phyloP scores from a whole-genome alignment of 1,140 invertebrate genomes.

The Papilio helenus region DNA sequence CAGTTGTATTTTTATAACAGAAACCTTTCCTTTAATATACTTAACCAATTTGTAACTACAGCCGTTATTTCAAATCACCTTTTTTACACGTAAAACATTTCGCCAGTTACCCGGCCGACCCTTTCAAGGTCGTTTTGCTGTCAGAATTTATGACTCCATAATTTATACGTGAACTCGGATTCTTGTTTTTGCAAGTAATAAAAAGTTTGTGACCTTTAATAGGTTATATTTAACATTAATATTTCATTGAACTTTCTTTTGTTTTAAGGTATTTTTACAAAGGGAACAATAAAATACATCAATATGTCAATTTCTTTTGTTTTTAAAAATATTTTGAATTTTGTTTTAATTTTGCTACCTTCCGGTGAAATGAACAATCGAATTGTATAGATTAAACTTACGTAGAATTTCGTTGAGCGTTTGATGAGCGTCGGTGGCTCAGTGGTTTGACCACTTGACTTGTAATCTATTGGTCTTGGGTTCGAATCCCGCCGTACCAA shows the following conservation, averaged over 20 bases:
- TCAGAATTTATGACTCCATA: slow-evolving; percentile 12
- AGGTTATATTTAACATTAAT: neutral
- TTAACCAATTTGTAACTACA: neutral
- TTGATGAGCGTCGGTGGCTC: too few species aligned
- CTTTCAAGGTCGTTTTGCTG: slow-evolving; percentile 2
- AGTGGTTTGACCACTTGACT: too few species aligned
- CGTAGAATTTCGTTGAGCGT: neutral
- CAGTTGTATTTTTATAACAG: too few species aligned
- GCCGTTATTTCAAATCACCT: slow-evolving; percentile 1
- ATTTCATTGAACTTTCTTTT: neutral
- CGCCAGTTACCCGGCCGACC: neutral
- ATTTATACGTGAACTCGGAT: slow-evolving; percentile 18
- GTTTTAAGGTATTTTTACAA: neutral
- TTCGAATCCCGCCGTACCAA: too few species aligned
- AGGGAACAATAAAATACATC: too few species aligned
- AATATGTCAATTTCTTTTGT: too few species aligned
- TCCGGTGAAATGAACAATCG: too few species aligned
- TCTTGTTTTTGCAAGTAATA: slow-evolving; percentile 1
- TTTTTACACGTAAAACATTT: slow-evolving; percentile 25
- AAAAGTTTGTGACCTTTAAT: slow-evolving; percentile 9
- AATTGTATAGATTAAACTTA: too few species aligned
- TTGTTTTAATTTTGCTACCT: too few species aligned
- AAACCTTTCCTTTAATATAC: neutral
- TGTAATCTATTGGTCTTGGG: too few species aligned
- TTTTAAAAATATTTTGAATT: too few species aligned